Conservation (phyloP, 2,888 invertebrate species). For the Oscheius sp. region DNA sequence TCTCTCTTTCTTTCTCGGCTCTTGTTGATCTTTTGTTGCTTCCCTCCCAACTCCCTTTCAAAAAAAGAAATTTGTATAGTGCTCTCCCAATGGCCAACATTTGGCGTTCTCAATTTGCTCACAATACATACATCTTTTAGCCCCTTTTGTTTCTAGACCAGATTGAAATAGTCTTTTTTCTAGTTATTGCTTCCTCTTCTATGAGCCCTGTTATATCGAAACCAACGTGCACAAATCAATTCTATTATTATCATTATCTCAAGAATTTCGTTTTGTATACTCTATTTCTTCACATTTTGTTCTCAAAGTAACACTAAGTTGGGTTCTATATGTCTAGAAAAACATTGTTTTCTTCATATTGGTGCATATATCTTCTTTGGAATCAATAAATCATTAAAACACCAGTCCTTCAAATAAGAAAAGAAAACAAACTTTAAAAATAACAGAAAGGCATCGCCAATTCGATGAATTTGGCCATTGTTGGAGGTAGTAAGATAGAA, state of each 20-base stretch:
- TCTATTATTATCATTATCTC: background rate
- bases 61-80: background rate
- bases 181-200: background rate
- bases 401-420: no score
- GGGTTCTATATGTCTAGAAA: no score
- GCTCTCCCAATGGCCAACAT: background rate
- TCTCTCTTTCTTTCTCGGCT: background rate
- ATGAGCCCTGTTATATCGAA: no score
- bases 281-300: constrained; percentile 1
- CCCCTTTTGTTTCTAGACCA: no score
- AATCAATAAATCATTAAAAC: no score
- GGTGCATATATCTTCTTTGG: no score
- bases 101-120: background rate
- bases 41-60: no score
- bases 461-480: no score
- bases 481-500: no score
- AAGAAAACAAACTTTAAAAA: no score
- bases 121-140: background rate
- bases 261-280: background rate
- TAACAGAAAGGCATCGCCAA: no score
- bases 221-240: background rate
- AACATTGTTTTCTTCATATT: no score
- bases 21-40: background rate
- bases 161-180: background rate
- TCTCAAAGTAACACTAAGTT: background rate